Percentiles rank a stretch among this genome's conserved stretches.
Evolutionary conservation across 2,797 vertebrate species (phyloP).

Genomic region (Carapus acus): DNA sequence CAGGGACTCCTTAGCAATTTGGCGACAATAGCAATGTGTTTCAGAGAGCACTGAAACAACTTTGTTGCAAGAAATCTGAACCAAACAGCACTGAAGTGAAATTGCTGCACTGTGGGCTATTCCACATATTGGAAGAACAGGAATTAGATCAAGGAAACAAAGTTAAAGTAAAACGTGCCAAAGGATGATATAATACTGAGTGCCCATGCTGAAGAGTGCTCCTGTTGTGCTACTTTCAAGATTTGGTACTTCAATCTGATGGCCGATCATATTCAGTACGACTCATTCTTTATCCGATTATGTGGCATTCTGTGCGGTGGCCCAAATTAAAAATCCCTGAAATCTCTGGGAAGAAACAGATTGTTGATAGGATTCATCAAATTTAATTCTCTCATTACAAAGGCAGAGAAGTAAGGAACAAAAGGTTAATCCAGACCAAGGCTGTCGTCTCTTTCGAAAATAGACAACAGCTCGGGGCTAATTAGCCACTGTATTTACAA

Average conservation of each 20-base stretch:
- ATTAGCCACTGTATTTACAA: conserved; percentile 27
- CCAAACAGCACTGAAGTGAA: conserved; percentile 2
- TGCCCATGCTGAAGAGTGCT: neutral
- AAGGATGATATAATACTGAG: conserved; percentile 9
- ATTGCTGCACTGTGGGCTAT: conserved; percentile 1
- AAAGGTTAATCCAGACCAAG: neutral
- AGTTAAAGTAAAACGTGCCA: conserved; percentile 16
- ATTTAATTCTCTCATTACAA: neutral
- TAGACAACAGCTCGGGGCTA: conserved; percentile 13
- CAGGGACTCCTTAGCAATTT: neutral
- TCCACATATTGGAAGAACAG: conserved; percentile 4
- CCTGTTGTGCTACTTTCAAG: conserved; percentile 3
- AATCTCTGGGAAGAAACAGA: conserved; percentile 4
- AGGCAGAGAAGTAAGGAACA: neutral
- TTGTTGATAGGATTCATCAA: too few relatives aligned
- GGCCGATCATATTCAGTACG: too few relatives aligned
- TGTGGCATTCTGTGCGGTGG: conserved; percentile 17
- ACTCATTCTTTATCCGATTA: neutral
- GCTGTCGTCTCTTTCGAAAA: neutral
- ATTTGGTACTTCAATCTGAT: neutral
- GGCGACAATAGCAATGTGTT: conserved; percentile 12
- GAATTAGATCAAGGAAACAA: conserved; percentile 8
- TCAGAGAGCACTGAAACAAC: conserved; percentile 3
- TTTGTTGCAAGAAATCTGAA: conserved; percentile 19
- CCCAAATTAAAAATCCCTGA: conserved; percentile 1